Evolutionary conservation across 1,140 invertebrate species (phyloP).

Genomic region (Euborellia annulipes): DNA sequence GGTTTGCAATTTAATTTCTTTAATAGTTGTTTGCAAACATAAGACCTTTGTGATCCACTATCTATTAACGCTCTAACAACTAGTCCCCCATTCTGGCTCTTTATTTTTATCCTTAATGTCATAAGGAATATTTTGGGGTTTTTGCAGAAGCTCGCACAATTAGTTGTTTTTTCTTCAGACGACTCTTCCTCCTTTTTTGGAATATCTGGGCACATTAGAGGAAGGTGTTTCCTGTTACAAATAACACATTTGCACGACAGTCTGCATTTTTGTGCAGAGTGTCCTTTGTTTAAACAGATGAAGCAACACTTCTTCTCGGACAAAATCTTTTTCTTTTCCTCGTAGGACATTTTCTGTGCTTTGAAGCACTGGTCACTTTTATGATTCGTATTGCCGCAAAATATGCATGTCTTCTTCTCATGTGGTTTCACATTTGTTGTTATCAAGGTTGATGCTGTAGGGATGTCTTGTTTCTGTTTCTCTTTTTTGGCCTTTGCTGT

Average conservation of each 20-base stretch:
- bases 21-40: background rate
- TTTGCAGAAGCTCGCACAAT: background rate
- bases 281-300: background rate
- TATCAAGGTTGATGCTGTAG: constrained; percentile 6
- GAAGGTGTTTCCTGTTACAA: background rate
- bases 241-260: background rate
- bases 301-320: background rate
- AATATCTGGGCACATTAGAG: background rate
- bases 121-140: background rate
- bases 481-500: constrained; percentile 3
- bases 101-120: background rate
- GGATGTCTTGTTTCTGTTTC: background rate
- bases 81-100: background rate
- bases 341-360: background rate
- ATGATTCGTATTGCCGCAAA: background rate
- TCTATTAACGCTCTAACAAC: background rate
- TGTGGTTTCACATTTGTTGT: background rate
- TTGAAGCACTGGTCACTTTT: background rate
- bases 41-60: background rate
- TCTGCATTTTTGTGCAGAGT: background rate
- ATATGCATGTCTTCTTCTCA: background rate
- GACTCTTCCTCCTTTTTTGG: background rate
- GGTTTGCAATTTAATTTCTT: background rate
- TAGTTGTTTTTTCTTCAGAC: background rate
- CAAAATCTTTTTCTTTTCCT: background rate